phyloP scores from a whole-genome alignment of 1,140 invertebrate genomes.

The Drosophila nebulosa region DNA sequence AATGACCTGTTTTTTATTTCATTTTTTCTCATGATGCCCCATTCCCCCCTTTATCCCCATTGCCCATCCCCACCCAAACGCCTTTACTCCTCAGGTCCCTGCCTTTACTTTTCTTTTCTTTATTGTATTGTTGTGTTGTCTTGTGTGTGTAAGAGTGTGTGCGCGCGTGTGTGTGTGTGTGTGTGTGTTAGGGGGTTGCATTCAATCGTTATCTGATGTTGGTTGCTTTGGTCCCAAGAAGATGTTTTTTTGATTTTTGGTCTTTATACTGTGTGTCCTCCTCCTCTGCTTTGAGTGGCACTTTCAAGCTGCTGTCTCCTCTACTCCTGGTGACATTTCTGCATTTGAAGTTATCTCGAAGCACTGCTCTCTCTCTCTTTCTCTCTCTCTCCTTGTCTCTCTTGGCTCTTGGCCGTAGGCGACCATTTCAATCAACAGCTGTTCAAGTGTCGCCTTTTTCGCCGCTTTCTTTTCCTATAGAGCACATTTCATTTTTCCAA shows the following conservation, averaged over 20 bases:
- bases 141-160: not conserved
- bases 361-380: not conserved
- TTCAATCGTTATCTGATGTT: slow-evolving; percentile 75
- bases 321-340: slow-evolving; percentile 13
- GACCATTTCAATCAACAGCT: slow-evolving; percentile 63
- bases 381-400: not conserved
- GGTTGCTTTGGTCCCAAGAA: slow-evolving; percentile 40
- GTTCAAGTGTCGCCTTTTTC: slow-evolving; percentile 41
- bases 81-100: not conserved
- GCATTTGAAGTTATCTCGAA: slow-evolving; percentile 37
- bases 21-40: slow-evolving; percentile 37
- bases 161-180: not conserved
- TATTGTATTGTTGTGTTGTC: slow-evolving; percentile 35
- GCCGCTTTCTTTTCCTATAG: not conserved
- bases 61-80: not conserved
- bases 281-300: slow-evolving; percentile 36
- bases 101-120: slow-evolving; percentile 44
- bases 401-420: not conserved
- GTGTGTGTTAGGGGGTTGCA: slow-evolving; percentile 24
- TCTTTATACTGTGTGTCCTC: slow-evolving; percentile 50
- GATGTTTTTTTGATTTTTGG: slow-evolving; percentile 76
- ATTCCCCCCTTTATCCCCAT: slow-evolving; percentile 9
- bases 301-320: not conserved
- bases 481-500: slow-evolving; percentile 60
- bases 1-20: slow-evolving; percentile 75